Evolutionary conservation across 2,797 vertebrate species (phyloP).

Genomic region (Agapornis canus): DNA sequence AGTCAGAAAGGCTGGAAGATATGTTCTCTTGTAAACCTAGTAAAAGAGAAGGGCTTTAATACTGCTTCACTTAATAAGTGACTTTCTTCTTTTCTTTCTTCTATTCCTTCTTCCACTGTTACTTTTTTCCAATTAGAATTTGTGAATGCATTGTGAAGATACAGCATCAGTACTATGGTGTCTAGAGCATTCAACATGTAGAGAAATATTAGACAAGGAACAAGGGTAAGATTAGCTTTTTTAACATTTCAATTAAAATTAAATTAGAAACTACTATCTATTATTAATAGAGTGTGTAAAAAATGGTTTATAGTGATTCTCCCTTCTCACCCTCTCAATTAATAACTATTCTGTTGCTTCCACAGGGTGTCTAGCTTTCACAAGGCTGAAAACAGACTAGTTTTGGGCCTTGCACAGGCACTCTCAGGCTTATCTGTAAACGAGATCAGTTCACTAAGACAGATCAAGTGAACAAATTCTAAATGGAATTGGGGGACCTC

Average conservation of each 20-base stretch:
- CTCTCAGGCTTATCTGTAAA: neutral
- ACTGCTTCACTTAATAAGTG: neutral
- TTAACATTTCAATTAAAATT: neutral
- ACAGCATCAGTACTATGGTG: neutral
- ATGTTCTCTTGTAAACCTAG: neutral
- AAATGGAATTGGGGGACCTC: neutral
- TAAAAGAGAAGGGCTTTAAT: neutral
- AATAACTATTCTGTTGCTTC: neutral
- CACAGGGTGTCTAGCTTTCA: neutral
- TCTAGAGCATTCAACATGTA: neutral
- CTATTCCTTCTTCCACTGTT: neutral
- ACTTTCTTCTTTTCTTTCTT: neutral
- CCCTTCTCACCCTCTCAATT: neutral
- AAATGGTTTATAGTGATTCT: neutral
- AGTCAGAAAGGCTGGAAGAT: neutral
- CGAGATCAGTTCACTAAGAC: accelerated
- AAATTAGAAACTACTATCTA: neutral
- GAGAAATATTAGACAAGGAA: neutral
- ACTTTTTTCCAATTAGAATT: neutral
- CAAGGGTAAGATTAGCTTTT: neutral
- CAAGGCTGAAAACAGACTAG: neutral
- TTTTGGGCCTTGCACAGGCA: neutral
- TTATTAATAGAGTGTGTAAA: neutral
- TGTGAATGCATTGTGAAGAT: neutral
- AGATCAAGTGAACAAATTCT: neutral